Percentiles rank a stretch among this genome's conserved stretches.
These are phyloP conservation scores for Ochropacha duplaris DNA, from an alignment of 2,888 invertebrate genomes.

Conservation along the genomic window DNA sequence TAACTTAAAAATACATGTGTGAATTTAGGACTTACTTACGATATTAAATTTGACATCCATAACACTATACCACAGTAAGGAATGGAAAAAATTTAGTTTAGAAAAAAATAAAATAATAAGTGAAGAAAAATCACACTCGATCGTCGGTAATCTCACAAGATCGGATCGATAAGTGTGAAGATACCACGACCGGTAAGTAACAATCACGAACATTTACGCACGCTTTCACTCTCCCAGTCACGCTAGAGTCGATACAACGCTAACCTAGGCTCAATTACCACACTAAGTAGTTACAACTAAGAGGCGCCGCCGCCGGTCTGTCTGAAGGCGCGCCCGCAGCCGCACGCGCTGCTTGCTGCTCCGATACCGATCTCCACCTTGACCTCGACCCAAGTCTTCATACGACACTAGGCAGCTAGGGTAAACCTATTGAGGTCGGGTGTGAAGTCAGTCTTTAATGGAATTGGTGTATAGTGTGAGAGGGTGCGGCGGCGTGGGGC, in stretches of 20 bases:
- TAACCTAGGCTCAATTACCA: conserved; percentile 74
- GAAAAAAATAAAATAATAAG: conserved; percentile 58
- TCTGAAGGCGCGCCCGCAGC: conserved; percentile 19
- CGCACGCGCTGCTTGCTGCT: conserved; percentile 8
- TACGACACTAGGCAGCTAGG: background rate
- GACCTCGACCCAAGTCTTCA: background rate
- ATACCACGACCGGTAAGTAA: conserved; percentile 51
- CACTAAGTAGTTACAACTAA: conserved; percentile 64
- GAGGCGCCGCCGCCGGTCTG: conserved; percentile 25
- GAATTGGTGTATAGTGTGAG: conserved; percentile 27
- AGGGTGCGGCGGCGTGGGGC: conserved; percentile 15
- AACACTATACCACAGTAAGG: conserved; percentile 80
- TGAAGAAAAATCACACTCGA: conserved; percentile 64
- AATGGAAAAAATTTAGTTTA: conserved; percentile 72
- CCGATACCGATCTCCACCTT: background rate
- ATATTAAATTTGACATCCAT: conserved; percentile 72
- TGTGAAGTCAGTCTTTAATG: conserved; percentile 19
- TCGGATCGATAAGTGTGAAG: conserved; percentile 41
- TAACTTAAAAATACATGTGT: conserved; percentile 76
- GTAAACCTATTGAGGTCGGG: too few species aligned
- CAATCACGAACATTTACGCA: conserved; percentile 52
- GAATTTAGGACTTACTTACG: conserved; percentile 63
- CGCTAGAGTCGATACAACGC: conserved; percentile 63
- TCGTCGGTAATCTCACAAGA: conserved; percentile 44
- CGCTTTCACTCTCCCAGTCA: conserved; percentile 49